Percentiles rank a stretch among this genome's conserved stretches.
Evolutionary conservation across 2,888 invertebrate genomes (phyloP).

Genomic region (Notodonta dromedarius): DNA sequence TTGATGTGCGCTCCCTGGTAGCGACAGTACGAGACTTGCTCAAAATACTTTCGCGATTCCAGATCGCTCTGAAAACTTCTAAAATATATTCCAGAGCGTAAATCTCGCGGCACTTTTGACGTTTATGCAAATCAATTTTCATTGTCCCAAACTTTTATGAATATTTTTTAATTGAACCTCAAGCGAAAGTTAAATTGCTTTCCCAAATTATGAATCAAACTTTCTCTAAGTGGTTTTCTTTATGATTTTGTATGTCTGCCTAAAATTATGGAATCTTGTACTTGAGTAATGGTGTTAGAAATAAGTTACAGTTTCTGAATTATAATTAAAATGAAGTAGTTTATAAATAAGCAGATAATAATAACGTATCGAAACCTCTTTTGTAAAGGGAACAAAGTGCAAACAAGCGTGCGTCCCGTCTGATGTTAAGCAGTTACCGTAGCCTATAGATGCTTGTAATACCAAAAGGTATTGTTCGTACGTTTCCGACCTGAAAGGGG

Average conservation of each 20-base stretch:
- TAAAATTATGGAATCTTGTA: conserved; percentile 2
- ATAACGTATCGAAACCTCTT: too few relatives aligned
- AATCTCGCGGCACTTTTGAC: neutral
- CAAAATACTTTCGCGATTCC: neutral
- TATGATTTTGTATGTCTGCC: conserved; percentile 12
- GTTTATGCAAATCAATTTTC: conserved; percentile 28
- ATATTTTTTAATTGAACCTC: conserved; percentile 50
- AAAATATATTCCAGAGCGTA: neutral
- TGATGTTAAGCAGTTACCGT: too few relatives aligned
- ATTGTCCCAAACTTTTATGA: conserved; percentile 41
- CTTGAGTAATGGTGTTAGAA: too few relatives aligned
- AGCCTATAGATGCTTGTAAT: too few relatives aligned
- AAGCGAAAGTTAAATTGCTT: conserved; percentile 50
- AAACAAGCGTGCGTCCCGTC: too few relatives aligned
- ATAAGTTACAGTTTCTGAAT: too few relatives aligned
- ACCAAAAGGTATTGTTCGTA: too few relatives aligned
- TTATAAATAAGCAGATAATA: too few relatives aligned
- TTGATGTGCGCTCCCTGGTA: too few relatives aligned
- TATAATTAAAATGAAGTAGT: too few relatives aligned
- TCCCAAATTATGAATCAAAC: conserved; percentile 45
- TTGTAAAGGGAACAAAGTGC: too few relatives aligned
- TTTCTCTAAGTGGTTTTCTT: conserved; percentile 31
- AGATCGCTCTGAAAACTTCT: neutral
- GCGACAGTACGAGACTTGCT: neutral
- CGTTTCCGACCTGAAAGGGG: too few relatives aligned